A percentile compares a stretch with the other conserved stretches of the same genome.
phyloP scores from a whole-genome alignment of 2,113 vertebrate species.

The Phyllostomus hastatus region DNA sequence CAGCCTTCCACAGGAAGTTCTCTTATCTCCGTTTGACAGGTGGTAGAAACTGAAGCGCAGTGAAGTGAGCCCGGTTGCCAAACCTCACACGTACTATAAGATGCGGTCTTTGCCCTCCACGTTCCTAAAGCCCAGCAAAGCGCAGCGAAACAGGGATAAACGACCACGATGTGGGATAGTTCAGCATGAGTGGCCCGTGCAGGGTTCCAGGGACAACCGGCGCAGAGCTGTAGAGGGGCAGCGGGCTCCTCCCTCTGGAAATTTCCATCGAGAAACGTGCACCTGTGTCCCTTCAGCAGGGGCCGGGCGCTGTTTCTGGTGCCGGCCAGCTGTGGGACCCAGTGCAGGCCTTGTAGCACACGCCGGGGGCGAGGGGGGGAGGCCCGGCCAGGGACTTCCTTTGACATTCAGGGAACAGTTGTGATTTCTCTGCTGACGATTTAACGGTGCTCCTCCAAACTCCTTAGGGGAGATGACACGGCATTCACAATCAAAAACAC shows the following conservation, averaged over 20 bases:
- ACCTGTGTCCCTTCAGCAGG: rapidly evolving
- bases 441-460: background rate
- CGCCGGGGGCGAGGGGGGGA: background rate
- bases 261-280: background rate
- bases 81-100: background rate
- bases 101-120: background rate
- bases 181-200: rapidly evolving
- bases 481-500: background rate
- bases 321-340: background rate
- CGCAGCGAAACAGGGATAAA: background rate
- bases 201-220: background rate
- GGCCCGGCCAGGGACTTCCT: background rate
- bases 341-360: background rate
- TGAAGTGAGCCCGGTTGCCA: background rate
- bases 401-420: background rate
- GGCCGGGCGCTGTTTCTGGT: background rate
- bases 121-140: background rate
- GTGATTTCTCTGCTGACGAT: background rate
- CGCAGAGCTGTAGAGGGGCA: background rate
- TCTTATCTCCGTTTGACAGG: background rate
- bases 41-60: background rate
- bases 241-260: background rate
- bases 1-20: background rate
- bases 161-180: background rate
- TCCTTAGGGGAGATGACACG: background rate